phyloP scores from a whole-genome alignment of 35 echinoderm and acorn worm genomes.

The Acanthaster planci region DNA sequence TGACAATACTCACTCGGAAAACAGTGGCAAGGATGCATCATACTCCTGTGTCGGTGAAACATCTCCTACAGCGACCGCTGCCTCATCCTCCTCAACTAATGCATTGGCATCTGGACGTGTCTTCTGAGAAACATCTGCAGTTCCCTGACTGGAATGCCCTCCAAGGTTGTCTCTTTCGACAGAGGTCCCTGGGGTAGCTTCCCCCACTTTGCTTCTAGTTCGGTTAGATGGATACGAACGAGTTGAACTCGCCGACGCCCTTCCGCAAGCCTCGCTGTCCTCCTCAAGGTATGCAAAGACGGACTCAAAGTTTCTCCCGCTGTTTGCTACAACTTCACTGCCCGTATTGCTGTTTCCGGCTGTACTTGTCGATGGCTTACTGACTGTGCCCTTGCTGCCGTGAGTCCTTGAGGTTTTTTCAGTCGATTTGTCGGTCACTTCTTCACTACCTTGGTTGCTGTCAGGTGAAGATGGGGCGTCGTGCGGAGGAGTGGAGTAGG shows the following conservation, averaged over 20 bases:
- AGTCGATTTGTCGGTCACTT: neutral
- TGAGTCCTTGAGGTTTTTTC: neutral
- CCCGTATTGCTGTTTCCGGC: neutral
- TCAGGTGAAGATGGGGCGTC: neutral
- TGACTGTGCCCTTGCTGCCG: neutral
- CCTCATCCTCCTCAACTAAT: neutral
- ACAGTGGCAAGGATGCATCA: conserved; percentile 61
- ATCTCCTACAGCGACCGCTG: neutral
- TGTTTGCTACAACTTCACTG: neutral
- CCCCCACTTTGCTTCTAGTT: neutral
- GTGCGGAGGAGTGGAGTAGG: conserved; percentile 41
- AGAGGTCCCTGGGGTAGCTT: neutral
- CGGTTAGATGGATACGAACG: neutral
- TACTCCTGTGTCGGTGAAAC: conserved; percentile 57
- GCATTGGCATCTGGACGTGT: neutral
- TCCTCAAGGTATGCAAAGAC: conserved; percentile 37
- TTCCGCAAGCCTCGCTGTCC: neutral
- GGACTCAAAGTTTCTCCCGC: conserved; percentile 16
- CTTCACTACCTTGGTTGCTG: neutral
- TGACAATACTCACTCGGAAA: conserved; percentile 66
- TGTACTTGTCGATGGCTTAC: conserved; percentile 29
- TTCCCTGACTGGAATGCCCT: too few species aligned
- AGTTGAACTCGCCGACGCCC: neutral
- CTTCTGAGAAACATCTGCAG: neutral
- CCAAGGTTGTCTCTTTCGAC: neutral